Percentiles rank a stretch among this genome's conserved stretches.
Evolutionary conservation across 2,888 invertebrate genomes (phyloP).

Genomic region (Rhaphigaster nebulosa): DNA sequence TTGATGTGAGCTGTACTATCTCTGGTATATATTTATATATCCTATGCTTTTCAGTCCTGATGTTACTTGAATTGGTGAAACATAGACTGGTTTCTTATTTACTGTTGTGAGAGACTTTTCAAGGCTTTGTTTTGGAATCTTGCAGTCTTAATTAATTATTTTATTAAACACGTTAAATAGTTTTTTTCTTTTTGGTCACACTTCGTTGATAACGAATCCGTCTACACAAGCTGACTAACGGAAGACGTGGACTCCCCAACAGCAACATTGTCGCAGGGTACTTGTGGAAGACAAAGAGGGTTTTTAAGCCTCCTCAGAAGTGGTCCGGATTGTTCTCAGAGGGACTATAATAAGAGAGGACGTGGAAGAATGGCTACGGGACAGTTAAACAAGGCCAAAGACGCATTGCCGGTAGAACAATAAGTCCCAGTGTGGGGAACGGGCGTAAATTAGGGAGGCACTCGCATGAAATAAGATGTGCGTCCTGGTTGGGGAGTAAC

Average conservation of each 20-base stretch:
- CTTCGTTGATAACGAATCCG: not conserved
- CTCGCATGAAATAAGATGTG: constrained; percentile 59
- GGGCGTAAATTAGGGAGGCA: constrained; percentile 34
- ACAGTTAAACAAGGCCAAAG: constrained; percentile 51
- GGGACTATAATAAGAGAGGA: constrained; percentile 29
- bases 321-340: constrained; percentile 21
- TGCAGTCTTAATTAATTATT: too few relatives aligned
- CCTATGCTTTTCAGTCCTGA: too few relatives aligned
- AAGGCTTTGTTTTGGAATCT: too few relatives aligned
- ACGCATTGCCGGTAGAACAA: constrained; percentile 39
- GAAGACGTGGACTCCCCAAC: not conserved
- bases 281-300: not conserved
- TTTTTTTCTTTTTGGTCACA: too few relatives aligned
- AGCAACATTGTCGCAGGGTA: constrained; percentile 24
- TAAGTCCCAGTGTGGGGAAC: not conserved
- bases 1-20: too few relatives aligned
- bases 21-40: too few relatives aligned
- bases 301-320: constrained; percentile 34
- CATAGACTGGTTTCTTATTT: too few relatives aligned
- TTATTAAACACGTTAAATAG: too few relatives aligned
- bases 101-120: too few relatives aligned
- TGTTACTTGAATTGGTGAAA: too few relatives aligned
- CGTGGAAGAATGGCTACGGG: constrained; percentile 11
- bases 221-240: not conserved
- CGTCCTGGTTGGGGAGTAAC: constrained; percentile 25